A percentile compares a stretch with the other conserved stretches of the same genome.
Evolutionary conservation across 2,113 vertebrate genomes (phyloP).

Genomic region (Haemorhous mexicanus): DNA sequence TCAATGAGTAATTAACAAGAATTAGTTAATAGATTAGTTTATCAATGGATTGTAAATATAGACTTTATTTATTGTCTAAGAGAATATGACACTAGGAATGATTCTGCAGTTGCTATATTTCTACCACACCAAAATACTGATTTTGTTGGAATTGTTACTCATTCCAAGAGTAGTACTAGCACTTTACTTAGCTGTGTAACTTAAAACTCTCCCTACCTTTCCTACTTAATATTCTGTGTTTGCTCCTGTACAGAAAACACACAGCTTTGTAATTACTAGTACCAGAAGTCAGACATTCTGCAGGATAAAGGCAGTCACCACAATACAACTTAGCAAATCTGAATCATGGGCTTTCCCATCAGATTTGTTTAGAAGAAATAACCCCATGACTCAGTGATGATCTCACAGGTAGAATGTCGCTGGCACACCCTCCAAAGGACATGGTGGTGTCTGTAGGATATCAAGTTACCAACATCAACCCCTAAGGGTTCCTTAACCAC

Average conservation of each 20-base stretch:
- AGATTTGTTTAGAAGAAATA: not conserved
- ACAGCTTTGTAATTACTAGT: not conserved
- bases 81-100: not conserved
- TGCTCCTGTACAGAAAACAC: not conserved
- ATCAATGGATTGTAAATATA: not conserved
- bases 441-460: fast-evolving
- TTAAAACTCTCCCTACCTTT: not conserved
- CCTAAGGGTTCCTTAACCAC: fast-evolving
- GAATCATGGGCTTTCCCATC: fast-evolving
- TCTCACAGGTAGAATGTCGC: fast-evolving
- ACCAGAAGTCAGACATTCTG: not conserved
- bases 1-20: not conserved
- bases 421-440: not conserved
- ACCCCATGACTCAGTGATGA: fast-evolving
- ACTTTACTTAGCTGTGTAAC: not conserved
- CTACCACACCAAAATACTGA: not conserved
- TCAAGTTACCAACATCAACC: fast-evolving
- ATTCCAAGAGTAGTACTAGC: not conserved
- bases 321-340: not conserved
- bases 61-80: not conserved
- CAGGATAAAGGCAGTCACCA: not conserved
- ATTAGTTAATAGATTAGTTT: not conserved
- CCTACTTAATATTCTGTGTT: not conserved
- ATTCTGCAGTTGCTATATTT: not conserved
- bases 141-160: not conserved